Evolutionary conservation across 2,797 vertebrate genomes (phyloP).

Genomic region (Aerospiza tachiro): DNA sequence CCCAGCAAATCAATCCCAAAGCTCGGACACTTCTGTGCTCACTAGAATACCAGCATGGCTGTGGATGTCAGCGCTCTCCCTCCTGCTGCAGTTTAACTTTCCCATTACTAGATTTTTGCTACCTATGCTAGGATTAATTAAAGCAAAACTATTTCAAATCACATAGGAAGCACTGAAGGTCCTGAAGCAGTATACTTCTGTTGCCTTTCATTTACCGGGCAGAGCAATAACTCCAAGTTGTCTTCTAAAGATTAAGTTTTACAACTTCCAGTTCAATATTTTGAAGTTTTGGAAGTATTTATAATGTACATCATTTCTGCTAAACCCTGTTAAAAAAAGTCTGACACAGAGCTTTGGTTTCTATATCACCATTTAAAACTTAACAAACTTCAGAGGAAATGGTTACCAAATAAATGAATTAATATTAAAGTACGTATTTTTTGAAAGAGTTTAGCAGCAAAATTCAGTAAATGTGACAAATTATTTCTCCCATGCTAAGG

Average conservation of each 20-base stretch:
- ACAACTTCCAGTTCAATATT: background rate
- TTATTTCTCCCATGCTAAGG: background rate
- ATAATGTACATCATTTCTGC: background rate
- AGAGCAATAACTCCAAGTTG: slow-evolving; percentile 45
- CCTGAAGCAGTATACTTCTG: background rate
- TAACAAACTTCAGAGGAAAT: background rate
- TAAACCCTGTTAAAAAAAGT: background rate
- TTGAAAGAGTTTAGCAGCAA: slow-evolving; percentile 1
- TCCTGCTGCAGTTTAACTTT: background rate
- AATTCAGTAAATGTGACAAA: background rate
- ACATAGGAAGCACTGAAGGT: background rate
- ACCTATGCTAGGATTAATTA: background rate
- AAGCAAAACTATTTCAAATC: background rate
- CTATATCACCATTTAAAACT: background rate
- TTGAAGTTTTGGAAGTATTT: background rate
- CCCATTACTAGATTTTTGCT: background rate
- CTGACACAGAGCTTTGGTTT: background rate
- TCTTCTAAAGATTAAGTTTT: slow-evolving; percentile 1
- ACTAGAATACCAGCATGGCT: background rate
- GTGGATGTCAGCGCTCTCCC: background rate
- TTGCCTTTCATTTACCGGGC: slow-evolving; percentile 26
- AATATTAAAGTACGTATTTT: background rate
- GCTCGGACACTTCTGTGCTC: slow-evolving; percentile 23
- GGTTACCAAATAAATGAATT: background rate
- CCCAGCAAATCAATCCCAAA: background rate